Evolutionary conservation across 2,888 invertebrate species (phyloP), one percentile per base, ranked within the genome.

Genomic region (Phrixothrix hirtus): DNA sequence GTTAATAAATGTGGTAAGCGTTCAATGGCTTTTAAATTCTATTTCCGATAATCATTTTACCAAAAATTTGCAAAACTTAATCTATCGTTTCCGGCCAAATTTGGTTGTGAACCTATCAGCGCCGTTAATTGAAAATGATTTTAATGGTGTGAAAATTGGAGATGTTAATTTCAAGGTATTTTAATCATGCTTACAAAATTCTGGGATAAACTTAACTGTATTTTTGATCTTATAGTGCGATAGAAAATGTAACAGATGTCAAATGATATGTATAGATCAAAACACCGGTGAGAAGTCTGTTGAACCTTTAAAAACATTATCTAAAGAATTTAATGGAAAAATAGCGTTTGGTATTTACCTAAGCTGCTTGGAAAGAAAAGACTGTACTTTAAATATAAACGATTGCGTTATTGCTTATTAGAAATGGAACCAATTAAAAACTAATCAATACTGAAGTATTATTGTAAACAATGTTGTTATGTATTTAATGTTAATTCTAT

Each of bases 241-340:
- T 61, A 92, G 91, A 0, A 83, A 83, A 30, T 97, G 96, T 69
- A 87, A 86, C 1, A 83, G 97, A 44, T 98, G 97, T 71, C 93
- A 95, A 75, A 96, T 97, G 92, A 89, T 98, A 50, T 95, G 96
- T 72, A 88, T 96, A 54, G 88, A 97, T 75, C 96, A 95, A 76
- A 78, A 80, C 32, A 91, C 88, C 1, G 94, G 92, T 0, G 78
- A 84, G 59, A 90, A 87, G 67, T 88, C 89, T 0, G 80, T 85
- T 0, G 92, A 92, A 71, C 91, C 92, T 0, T 74, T 92, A 7
- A 79, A 86, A 57, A 88, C 90, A 1, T 81, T 92, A 59, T 84
- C 89, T 0, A 83, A 83, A 66, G 81, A 84, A 64, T 85, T 88
- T 67, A 80, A 82, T 50, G 90, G 91, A 1, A 90, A 89, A 78